These are phyloP conservation scores for Rhodeus uyekii DNA, from an alignment of 2,797 vertebrate species.

Conservation along the genomic window DNA sequence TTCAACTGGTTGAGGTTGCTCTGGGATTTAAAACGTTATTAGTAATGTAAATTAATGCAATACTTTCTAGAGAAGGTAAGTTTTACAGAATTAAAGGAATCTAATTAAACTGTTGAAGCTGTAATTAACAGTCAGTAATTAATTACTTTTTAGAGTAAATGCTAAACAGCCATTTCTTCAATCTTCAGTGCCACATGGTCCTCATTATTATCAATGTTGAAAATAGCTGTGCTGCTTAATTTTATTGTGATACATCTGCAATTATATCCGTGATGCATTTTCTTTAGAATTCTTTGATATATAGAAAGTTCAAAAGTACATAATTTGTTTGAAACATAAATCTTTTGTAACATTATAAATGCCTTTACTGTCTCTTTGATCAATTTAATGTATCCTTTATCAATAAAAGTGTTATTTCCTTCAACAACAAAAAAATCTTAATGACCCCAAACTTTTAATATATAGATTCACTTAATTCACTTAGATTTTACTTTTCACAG, in stretches of 20 bases:
- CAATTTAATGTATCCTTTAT: not conserved
- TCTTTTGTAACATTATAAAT: not conserved
- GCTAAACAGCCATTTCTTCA: too few species aligned
- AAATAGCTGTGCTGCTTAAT: not conserved
- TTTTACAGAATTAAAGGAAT: too few species aligned
- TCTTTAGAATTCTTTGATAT: not conserved
- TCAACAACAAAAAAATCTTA: not conserved
- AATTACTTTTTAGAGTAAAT: too few species aligned
- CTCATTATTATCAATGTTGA: too few species aligned
- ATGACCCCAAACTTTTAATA: not conserved
- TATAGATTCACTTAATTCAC: not conserved
- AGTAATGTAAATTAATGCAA: not conserved
- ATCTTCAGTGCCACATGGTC: too few species aligned
- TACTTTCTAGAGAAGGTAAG: too few species aligned
- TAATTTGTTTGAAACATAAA: not conserved
- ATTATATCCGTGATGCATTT: not conserved
- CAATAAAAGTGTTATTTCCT: not conserved
- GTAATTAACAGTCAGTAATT: too few species aligned
- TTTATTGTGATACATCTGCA: not conserved
- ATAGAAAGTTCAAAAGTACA: not conserved
- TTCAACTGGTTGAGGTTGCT: not conserved
- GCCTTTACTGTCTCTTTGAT: not conserved
- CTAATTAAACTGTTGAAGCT: too few species aligned
- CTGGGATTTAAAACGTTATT: not conserved
- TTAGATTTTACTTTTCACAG: too few species aligned